Evolutionary conservation across 1,140 invertebrate genomes (phyloP).

Genomic region (Triops cancriformis): DNA sequence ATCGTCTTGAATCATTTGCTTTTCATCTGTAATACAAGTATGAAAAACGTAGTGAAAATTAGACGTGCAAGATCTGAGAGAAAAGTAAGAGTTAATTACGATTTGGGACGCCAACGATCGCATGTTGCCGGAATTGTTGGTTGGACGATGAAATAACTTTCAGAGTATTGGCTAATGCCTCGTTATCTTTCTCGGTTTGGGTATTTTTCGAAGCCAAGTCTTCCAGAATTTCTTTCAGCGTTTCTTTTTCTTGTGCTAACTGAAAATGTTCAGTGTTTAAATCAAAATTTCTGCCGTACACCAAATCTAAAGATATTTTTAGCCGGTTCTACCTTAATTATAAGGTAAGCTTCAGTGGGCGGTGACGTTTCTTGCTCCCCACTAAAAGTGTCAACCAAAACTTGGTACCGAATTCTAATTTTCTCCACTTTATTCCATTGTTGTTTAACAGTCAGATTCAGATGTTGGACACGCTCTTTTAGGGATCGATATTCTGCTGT

Average conservation of each 20-base stretch:
- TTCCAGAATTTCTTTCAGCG: constrained; percentile 4
- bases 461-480: background rate
- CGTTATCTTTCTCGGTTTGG: constrained; percentile 20
- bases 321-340: constrained; percentile 1
- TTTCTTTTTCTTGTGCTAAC: constrained; percentile 18
- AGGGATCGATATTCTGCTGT: background rate
- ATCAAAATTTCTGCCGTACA: too few species aligned
- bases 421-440: background rate
- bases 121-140: constrained; percentile 20
- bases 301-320: background rate
- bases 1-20: background rate
- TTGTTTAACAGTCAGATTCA: background rate
- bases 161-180: constrained; percentile 17
- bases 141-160: constrained; percentile 1
- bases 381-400: background rate
- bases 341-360: constrained; percentile 19
- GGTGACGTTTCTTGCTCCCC: background rate
- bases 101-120: background rate
- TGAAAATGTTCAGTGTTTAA: background rate
- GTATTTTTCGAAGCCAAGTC: background rate
- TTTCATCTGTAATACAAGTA: background rate
- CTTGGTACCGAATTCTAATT: background rate
- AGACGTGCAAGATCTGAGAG: background rate
- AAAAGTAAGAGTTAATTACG: background rate
- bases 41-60: background rate